A percentile compares a stretch with the other conserved stretches of the same genome.
Conservation (phyloP, 2,113 vertebrate genomes). For the Clarias macrocephalus region DNA sequence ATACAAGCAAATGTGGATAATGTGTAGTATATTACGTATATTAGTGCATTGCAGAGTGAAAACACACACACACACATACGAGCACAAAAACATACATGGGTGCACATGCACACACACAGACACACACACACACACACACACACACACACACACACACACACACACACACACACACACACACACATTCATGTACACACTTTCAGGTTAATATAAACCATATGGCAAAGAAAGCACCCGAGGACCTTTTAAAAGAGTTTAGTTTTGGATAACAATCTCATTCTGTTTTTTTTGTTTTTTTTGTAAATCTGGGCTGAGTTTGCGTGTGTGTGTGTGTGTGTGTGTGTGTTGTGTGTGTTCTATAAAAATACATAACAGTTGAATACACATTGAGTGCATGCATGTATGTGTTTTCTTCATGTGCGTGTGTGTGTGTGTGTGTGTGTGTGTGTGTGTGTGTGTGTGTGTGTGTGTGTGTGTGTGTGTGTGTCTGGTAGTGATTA, state of each 20-base stretch:
- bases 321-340: background rate
- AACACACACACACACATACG: background rate
- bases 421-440: conserved; percentile 7
- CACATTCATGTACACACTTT: conserved; percentile 15
- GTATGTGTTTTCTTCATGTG: too few relatives aligned
- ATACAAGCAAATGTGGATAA: conserved; percentile 4
- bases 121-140: conserved; percentile 22
- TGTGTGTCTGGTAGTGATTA: conserved; percentile 48
- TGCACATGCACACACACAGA: conserved; percentile 4
- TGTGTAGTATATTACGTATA: background rate
- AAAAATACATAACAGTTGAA: too few relatives aligned
- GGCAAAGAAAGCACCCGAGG: conserved; percentile 23
- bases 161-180: conserved; percentile 17
- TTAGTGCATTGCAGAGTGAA: background rate
- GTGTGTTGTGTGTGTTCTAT: background rate
- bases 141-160: conserved; percentile 26
- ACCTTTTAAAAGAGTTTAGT: conserved; percentile 11
- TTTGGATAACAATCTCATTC: conserved; percentile 47
- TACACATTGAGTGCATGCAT: too few relatives aligned
- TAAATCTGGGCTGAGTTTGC: conserved; percentile 30
- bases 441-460: conserved; percentile 24
- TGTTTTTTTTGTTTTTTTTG: background rate
- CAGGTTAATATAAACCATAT: conserved; percentile 50
- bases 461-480: background rate
- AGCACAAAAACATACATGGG: too few relatives aligned